A percentile compares a stretch with the other conserved stretches of the same genome.
Conservation (phyloP, 2,113 vertebrate species). For the Brachypteracias leptosomus region DNA sequence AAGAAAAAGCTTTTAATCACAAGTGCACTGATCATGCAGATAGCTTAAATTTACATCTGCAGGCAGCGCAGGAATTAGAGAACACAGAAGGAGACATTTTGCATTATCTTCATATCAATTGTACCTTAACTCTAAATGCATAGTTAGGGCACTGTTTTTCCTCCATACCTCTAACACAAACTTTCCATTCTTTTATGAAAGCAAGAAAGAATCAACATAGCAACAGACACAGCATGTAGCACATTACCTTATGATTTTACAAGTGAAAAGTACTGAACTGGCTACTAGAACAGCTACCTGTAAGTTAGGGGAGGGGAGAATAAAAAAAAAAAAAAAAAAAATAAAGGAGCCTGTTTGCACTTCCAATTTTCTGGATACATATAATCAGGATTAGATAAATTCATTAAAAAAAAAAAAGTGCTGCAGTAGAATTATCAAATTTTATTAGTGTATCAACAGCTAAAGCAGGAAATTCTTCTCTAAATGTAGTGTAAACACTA, state of each 20-base stretch:
- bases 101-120: neutral
- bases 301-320: neutral
- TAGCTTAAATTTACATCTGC: neutral
- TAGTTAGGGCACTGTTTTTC: neutral
- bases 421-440: neutral
- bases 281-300: neutral
- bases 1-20: neutral
- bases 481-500: neutral
- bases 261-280: neutral
- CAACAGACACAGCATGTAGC: neutral
- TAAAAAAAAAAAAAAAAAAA: no score
- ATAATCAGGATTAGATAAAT: neutral
- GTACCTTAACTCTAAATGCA: neutral
- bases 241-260: neutral
- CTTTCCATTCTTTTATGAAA: neutral
- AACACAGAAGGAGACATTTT: neutral
- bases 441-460: neutral
- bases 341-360: neutral
- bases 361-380: neutral
- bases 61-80: neutral
- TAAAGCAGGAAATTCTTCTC: neutral
- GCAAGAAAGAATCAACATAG: neutral
- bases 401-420: neutral
- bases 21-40: neutral
- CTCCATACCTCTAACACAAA: neutral